Conservation (phyloP, 2,888 invertebrate genomes). For the Polia nebulosa region DNA sequence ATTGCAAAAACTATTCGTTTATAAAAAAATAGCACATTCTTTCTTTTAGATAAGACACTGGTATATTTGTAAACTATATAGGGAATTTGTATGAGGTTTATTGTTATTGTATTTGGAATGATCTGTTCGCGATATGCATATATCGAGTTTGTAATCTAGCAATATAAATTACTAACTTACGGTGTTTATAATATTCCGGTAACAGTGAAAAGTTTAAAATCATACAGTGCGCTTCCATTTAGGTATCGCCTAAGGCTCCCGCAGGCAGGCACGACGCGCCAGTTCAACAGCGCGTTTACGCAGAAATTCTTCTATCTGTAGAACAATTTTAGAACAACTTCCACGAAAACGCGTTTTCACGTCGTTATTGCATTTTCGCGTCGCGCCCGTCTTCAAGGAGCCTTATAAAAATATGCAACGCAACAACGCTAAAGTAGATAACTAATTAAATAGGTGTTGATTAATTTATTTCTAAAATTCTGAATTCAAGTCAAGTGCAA, state of each 20-base stretch:
- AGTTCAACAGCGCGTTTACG: not conserved
- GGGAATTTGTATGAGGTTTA: too few relatives aligned
- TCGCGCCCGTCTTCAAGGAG: not conserved
- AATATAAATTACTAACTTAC: too few relatives aligned
- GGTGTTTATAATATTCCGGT: not conserved
- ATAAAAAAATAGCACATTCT: too few relatives aligned
- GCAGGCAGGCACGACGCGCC: not conserved
- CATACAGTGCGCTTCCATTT: too few relatives aligned
- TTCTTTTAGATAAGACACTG: too few relatives aligned
- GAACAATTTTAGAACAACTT: not conserved
- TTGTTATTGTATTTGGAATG: too few relatives aligned
- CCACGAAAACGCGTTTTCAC: not conserved
- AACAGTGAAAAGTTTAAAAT: not conserved
- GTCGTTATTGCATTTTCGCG: not conserved
- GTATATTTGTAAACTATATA: too few relatives aligned
- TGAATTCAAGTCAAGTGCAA: not conserved
- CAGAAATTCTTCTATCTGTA: not conserved
- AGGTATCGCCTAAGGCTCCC: not conserved
- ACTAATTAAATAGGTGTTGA: not conserved
- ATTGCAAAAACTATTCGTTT: too few relatives aligned
- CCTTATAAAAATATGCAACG: not conserved
- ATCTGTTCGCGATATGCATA: too few relatives aligned
- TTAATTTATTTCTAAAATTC: constrained; percentile 3
- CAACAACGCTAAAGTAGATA: not conserved
- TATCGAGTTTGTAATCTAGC: too few relatives aligned